phyloP scores from a whole-genome alignment of 2,888 invertebrate genomes.

The Parnassius glacialis region DNA sequence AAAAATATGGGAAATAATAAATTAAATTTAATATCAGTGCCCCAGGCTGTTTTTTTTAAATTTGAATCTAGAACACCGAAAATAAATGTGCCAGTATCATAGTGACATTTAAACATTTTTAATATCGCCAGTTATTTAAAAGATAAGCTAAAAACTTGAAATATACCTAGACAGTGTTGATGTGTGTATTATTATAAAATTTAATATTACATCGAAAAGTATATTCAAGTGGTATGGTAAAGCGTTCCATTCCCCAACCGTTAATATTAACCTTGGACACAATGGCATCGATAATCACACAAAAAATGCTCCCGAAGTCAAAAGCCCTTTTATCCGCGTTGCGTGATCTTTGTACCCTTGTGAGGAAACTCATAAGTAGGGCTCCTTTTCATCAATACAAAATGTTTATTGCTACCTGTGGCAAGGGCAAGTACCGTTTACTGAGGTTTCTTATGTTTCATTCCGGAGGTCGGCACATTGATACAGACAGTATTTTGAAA shows the following conservation, averaged over 20 bases:
- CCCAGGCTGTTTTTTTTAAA: too few species aligned
- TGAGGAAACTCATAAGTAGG: conserved; percentile 22
- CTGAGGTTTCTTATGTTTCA: conserved; percentile 4
- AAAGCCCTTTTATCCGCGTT: conserved; percentile 27
- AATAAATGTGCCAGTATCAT: too few species aligned
- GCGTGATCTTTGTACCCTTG: conserved; percentile 37
- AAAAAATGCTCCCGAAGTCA: conserved; percentile 22
- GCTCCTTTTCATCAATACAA: conserved; percentile 28
- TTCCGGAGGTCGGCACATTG: conserved; percentile 2
- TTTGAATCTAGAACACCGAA: too few species aligned
- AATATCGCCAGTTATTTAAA: too few species aligned
- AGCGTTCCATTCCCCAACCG: neutral
- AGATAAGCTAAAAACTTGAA: too few species aligned
- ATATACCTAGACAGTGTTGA: too few species aligned
- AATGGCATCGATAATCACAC: neutral
- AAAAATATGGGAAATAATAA: too few species aligned
- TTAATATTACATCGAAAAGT: neutral
- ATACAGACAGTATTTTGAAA: neutral
- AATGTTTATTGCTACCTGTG: conserved; percentile 24
- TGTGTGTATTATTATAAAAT: too few species aligned
- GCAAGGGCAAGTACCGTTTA: conserved; percentile 28
- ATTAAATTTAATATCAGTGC: too few species aligned
- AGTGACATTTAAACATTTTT: too few species aligned
- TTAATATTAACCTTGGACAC: conserved; percentile 2
- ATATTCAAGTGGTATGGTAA: neutral